Conservation (phyloP, 2,113 vertebrate genomes). For the Amphiprion percula region DNA sequence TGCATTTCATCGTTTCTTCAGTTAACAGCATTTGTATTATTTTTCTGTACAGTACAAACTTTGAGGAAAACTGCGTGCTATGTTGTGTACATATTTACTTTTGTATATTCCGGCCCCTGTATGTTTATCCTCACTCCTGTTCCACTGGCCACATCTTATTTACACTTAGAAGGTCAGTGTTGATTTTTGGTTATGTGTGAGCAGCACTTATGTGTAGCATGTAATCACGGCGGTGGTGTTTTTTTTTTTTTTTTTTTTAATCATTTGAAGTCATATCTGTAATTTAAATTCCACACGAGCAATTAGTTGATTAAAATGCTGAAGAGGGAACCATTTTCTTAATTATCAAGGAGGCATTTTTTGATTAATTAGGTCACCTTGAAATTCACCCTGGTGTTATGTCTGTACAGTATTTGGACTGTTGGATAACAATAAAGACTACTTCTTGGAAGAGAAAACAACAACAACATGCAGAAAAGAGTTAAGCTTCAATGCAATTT, state of each 20-base stretch:
- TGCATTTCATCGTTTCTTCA: slow-evolving; percentile 36
- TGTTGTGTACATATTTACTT: neutral
- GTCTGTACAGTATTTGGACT: neutral
- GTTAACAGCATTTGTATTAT: slow-evolving; percentile 20
- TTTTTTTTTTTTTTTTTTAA: neutral
- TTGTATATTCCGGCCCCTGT: neutral
- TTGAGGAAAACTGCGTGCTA: neutral
- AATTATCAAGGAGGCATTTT: slow-evolving; percentile 27
- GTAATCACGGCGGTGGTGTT: neutral
- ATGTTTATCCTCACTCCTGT: neutral
- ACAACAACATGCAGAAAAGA: neutral
- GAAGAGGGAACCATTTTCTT: slow-evolving; percentile 14
- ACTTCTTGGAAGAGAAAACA: neutral
- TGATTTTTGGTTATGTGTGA: neutral
- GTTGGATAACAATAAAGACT: neutral
- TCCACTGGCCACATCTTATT: neutral
- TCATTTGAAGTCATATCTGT: neutral
- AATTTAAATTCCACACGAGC: slow-evolving; percentile 28
- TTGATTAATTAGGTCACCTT: slow-evolving; percentile 30
- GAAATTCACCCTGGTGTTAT: neutral
- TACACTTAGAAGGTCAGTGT: neutral
- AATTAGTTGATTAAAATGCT: slow-evolving; percentile 29
- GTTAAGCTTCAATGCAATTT: neutral
- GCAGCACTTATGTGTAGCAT: no score
- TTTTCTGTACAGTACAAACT: slow-evolving; percentile 20